Percentiles rank a stretch among this genome's conserved stretches.
phyloP scores from a whole-genome alignment of 2,888 invertebrate species.

The Ornithoptera priamus region DNA sequence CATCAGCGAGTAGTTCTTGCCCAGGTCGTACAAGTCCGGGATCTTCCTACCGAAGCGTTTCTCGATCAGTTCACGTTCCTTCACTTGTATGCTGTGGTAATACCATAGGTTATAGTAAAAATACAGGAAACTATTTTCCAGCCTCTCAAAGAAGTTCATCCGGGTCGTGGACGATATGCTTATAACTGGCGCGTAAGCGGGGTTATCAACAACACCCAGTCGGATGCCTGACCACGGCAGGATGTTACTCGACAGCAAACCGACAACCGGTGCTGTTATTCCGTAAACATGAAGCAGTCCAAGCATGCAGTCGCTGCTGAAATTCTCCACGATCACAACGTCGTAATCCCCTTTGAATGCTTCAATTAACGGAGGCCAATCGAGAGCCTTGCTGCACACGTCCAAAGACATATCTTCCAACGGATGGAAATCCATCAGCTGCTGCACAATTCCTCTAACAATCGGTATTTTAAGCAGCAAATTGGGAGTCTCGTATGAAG shows the following conservation, averaged over 20 bases:
- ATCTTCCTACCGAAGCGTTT: slow-evolving; percentile 58
- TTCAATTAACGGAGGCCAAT: slow-evolving; percentile 58
- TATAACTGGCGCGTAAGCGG: slow-evolving; percentile 76
- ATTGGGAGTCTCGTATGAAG: slow-evolving; percentile 47
- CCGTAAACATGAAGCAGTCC: slow-evolving; percentile 37
- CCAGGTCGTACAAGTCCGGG: slow-evolving; percentile 63
- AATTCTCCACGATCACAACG: slow-evolving; percentile 81
- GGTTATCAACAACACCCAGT: slow-evolving; percentile 71
- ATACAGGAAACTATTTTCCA: slow-evolving; percentile 58
- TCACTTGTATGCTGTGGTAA: slow-evolving; percentile 35
- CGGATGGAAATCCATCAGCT: slow-evolving; percentile 51
- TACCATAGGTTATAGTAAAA: slow-evolving; percentile 58
- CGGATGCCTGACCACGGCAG: slow-evolving; percentile 79
- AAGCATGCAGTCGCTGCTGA: slow-evolving; percentile 82
- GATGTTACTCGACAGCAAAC: slow-evolving; percentile 75
- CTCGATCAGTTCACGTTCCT: slow-evolving; percentile 45
- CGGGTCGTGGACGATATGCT: slow-evolving; percentile 68
- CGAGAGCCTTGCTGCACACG: slow-evolving; percentile 63
- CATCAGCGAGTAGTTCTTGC: slow-evolving; percentile 64
- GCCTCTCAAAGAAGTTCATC: slow-evolving; percentile 75
- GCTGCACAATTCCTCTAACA: slow-evolving; percentile 38
- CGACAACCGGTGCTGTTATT: slow-evolving; percentile 77
- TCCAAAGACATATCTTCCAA: slow-evolving; percentile 55
- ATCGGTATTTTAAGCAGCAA: slow-evolving; percentile 42
- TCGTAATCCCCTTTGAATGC: slow-evolving; percentile 79